A percentile compares a stretch with the other conserved stretches of the same genome.
Evolutionary conservation across 2,797 vertebrate species (phyloP).

Genomic region (Notoglanidium macrostoma): DNA sequence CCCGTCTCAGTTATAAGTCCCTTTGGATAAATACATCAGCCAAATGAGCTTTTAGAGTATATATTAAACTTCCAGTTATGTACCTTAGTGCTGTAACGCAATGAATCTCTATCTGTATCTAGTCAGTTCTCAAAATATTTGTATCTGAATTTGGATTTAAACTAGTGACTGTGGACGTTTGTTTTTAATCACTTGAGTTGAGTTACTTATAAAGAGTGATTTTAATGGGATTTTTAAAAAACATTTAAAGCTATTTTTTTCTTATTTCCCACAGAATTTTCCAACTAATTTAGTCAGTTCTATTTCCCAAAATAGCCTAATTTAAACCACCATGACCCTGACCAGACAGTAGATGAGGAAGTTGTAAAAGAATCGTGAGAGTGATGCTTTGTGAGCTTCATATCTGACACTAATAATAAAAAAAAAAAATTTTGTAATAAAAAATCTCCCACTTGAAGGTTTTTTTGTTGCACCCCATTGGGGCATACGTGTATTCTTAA

Average conservation of each 20-base stretch:
- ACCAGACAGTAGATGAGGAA: not conserved
- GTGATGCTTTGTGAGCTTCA: not conserved
- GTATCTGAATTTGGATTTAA: not conserved
- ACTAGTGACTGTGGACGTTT: not conserved
- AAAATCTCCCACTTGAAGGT: not conserved
- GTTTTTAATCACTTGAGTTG: no score
- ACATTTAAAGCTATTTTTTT: no score
- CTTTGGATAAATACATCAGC: no score
- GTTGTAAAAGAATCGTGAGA: not conserved
- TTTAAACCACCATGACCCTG: not conserved
- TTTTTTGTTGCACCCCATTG: not conserved
- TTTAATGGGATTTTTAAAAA: no score
- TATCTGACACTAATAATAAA: not conserved
- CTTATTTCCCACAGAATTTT: no score
- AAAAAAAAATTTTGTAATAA: not conserved
- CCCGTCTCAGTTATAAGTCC: not conserved
- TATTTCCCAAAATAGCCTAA: no score
- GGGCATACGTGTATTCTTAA: not conserved
- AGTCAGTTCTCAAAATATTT: no score
- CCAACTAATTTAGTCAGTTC: no score
- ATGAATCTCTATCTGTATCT: not conserved
- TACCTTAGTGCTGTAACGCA: not conserved
- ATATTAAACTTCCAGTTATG: not conserved
- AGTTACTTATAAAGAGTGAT: no score
- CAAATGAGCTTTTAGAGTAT: not conserved